Conservation (phyloP, 2,888 invertebrate species). For the Chrysodeixis includens region DNA sequence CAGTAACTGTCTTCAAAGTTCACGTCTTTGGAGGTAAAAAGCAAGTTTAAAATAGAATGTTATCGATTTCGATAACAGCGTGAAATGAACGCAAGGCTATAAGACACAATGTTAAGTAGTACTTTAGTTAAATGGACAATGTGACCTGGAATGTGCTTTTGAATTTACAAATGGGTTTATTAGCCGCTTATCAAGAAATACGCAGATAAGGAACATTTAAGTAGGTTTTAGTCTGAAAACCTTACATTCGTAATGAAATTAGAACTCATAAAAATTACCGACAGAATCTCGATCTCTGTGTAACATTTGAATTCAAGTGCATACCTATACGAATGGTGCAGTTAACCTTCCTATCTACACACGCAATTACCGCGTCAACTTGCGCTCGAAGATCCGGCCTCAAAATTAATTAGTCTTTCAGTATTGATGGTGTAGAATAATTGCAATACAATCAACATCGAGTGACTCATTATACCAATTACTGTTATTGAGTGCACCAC, state of each 20-base stretch:
- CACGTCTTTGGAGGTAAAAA: neutral
- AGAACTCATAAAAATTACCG: neutral
- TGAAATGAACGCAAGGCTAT: constrained; percentile 2
- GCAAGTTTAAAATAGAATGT: constrained; percentile 1
- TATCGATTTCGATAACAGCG: constrained; percentile 8
- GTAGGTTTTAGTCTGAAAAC: neutral
- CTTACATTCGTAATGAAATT: neutral
- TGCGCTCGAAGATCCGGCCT: constrained; percentile 8
- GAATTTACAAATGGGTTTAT: constrained; percentile 2
- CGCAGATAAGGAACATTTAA: constrained; percentile 2
- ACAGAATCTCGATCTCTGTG: neutral
- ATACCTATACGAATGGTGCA: neutral
- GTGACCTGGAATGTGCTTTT: neutral
- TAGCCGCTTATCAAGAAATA: constrained; percentile 4
- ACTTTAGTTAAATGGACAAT: neutral
- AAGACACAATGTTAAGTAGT: neutral
- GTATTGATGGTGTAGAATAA: constrained; percentile 18
- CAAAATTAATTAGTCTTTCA: constrained; percentile 12
- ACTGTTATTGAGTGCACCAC: constrained; percentile 32
- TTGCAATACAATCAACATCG: constrained; percentile 28
- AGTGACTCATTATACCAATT: constrained; percentile 42
- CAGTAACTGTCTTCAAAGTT: neutral
- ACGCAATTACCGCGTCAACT: constrained; percentile 9
- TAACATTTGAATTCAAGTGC: neutral
- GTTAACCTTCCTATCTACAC: neutral